phyloP scores from a whole-genome alignment of 2,888 invertebrate species.

The Phytoseiulus persimilis region DNA sequence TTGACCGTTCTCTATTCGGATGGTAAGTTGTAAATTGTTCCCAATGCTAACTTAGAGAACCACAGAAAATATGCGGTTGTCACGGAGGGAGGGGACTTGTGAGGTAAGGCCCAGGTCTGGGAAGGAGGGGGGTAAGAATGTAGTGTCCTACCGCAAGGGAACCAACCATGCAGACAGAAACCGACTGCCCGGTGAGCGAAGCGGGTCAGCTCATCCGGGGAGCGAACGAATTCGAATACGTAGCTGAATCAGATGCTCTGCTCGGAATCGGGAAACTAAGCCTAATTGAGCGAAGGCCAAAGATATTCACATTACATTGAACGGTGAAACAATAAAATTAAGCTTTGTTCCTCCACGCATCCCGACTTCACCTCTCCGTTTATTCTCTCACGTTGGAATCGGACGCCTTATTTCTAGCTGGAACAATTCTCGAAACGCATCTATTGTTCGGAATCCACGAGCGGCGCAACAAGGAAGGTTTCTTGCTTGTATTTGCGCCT shows the following conservation, averaged over 20 bases:
- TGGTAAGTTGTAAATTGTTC: not conserved
- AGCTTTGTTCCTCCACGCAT: not conserved
- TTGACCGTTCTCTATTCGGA: not conserved
- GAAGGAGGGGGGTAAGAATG: not conserved
- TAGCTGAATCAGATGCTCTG: not conserved
- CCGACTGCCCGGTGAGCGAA: not conserved
- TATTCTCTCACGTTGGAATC: not conserved
- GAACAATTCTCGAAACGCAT: not conserved
- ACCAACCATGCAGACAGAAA: not conserved
- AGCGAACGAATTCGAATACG: not conserved
- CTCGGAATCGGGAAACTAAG: not conserved
- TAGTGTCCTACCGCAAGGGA: not conserved
- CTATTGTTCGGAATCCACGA: no score
- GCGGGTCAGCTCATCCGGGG: not conserved
- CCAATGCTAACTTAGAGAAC: not conserved
- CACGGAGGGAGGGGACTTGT: not conserved
- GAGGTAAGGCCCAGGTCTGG: not conserved
- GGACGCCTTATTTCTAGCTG: no score
- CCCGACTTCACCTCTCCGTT: not conserved
- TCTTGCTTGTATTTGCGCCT: no score
- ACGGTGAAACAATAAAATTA: not conserved
- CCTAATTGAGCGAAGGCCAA: not conserved
- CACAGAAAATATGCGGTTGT: not conserved
- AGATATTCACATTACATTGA: not conserved
- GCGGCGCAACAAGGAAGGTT: no score